A percentile compares a stretch with the other conserved stretches of the same genome.
Conservation (phyloP, 2,888 invertebrate species). For the Cheilosia vernalis region DNA sequence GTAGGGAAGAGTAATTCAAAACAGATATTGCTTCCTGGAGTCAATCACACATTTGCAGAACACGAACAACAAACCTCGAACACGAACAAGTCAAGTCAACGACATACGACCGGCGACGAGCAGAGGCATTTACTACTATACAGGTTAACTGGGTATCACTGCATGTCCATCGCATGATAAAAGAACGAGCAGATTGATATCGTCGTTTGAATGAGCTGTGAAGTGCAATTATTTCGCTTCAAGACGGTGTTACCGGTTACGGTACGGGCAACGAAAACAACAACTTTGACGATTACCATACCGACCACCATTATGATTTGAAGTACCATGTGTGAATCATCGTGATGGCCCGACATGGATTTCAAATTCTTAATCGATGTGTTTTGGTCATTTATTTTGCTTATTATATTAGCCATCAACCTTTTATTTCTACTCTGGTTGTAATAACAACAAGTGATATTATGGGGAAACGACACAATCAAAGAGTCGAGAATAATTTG, state of each 20-base stretch:
- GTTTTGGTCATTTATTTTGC: no score
- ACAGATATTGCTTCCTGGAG: slow-evolving; percentile 23
- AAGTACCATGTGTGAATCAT: neutral
- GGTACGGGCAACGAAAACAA: no score
- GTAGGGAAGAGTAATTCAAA: slow-evolving; percentile 18
- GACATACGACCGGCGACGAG: neutral
- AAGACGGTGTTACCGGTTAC: no score
- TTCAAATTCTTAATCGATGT: no score
- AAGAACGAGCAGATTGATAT: neutral
- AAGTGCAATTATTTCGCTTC: neutral
- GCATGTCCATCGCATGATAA: neutral
- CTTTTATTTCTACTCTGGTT: no score
- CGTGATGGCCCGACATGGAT: no score
- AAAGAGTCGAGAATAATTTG: no score
- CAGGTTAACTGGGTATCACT: no score
- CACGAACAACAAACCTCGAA: neutral
- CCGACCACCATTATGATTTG: neutral
- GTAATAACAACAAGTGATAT: no score
- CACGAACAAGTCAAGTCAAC: neutral
- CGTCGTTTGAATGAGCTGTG: neutral
- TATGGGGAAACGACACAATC: no score
- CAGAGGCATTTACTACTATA: no score
- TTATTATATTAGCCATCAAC: no score
- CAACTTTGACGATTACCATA: neutral
- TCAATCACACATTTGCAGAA: neutral